phyloP scores from a whole-genome alignment of 1,140 invertebrate species.

The Drosophila bifasciata region DNA sequence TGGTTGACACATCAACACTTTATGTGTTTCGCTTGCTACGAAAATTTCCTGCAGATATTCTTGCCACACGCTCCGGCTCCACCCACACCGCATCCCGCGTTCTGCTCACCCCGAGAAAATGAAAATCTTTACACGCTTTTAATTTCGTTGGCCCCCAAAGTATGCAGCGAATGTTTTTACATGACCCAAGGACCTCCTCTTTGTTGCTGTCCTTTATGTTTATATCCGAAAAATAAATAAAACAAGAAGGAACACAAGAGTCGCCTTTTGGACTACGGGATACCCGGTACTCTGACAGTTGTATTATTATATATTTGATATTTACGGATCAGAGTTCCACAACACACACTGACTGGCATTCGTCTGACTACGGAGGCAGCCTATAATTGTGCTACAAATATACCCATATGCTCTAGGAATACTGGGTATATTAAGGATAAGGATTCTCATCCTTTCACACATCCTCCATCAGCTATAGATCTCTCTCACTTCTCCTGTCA shows the following conservation, averaged over 20 bases:
- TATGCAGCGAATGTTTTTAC: slow-evolving; percentile 56
- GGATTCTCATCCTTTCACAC: slow-evolving; percentile 8
- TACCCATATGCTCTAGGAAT: too few relatives aligned
- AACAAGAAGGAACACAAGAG: too few relatives aligned
- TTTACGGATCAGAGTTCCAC: too few relatives aligned
- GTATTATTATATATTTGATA: too few relatives aligned
- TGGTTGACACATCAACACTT: slow-evolving; percentile 80
- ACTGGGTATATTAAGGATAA: too few relatives aligned
- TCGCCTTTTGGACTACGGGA: too few relatives aligned
- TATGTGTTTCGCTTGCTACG: slow-evolving; percentile 53
- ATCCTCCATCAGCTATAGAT: neutral
- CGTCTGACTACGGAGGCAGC: too few relatives aligned
- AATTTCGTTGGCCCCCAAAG: slow-evolving; percentile 61
- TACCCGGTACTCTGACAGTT: too few relatives aligned
- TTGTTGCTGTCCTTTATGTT: slow-evolving; percentile 29
- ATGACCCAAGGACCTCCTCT: slow-evolving; percentile 1
- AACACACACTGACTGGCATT: too few relatives aligned
- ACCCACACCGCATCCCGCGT: neutral
- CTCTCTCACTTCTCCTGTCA: slow-evolving; percentile 29
- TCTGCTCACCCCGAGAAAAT: slow-evolving; percentile 39
- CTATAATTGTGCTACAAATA: too few relatives aligned
- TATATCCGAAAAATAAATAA: slow-evolving; percentile 52
- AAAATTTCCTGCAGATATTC: slow-evolving; percentile 31
- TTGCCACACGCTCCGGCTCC: slow-evolving; percentile 6
- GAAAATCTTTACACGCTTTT: slow-evolving; percentile 79